A percentile compares a stretch with the other conserved stretches of the same genome.
These are phyloP conservation scores for Pseudorhombus dupliciocellatus DNA, from an alignment of 2,113 vertebrate genomes.

Conservation along the genomic window DNA sequence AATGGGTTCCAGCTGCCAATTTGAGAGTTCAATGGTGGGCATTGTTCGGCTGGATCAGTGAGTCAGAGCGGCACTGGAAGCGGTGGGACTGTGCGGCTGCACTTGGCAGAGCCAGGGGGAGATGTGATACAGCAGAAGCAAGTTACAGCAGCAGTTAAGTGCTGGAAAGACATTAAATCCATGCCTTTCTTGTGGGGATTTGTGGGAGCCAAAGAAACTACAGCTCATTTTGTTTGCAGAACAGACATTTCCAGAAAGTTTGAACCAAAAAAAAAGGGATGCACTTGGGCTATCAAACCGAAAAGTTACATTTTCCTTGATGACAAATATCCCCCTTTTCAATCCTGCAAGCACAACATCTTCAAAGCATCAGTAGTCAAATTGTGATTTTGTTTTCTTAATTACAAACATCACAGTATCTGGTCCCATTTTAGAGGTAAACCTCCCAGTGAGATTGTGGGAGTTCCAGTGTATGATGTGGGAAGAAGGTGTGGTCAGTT, in stretches of 20 bases:
- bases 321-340: not conserved
- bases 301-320: not conserved
- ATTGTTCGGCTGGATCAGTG: constrained; percentile 76
- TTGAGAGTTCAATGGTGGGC: constrained; percentile 75
- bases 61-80: constrained; percentile 63
- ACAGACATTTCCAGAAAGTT: constrained; percentile 15
- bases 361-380: not conserved
- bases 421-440: constrained; percentile 9
- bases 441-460: constrained; percentile 46
- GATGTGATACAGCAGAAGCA: constrained; percentile 72
- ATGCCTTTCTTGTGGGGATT: constrained; percentile 42
- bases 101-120: constrained; percentile 64
- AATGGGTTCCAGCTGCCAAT: constrained; percentile 74
- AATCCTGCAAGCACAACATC: not conserved
- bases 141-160: constrained; percentile 48
- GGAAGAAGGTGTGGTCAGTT: constrained; percentile 40
- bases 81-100: constrained; percentile 47
- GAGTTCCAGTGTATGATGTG: constrained; percentile 34
- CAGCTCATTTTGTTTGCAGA: constrained; percentile 27
- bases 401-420: not conserved
- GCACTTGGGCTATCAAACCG: not conserved
- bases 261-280: not conserved
- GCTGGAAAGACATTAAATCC: constrained; percentile 56
- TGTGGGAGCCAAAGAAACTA: constrained; percentile 36
- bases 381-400: not conserved